These are phyloP conservation scores for Buathra laborator DNA, from an alignment of 2,888 invertebrate genomes.

Conservation along the genomic window DNA sequence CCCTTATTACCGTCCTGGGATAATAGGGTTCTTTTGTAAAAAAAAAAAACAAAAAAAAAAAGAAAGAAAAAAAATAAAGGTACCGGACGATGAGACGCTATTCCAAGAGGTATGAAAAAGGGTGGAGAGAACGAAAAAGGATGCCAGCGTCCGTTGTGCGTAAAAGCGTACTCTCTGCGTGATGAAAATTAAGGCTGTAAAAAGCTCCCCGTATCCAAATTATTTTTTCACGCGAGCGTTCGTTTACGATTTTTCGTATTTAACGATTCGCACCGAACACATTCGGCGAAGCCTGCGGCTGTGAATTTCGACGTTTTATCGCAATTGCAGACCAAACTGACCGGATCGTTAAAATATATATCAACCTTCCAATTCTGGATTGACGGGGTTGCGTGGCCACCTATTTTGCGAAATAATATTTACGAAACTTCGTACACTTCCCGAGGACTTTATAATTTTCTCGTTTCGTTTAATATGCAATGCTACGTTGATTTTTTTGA, in stretches of 20 bases:
- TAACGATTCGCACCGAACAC: constrained; percentile 42
- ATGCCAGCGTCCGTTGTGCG: not conserved
- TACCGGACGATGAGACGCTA: constrained; percentile 4
- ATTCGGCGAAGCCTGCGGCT: constrained; percentile 1
- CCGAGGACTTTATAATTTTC: constrained; percentile 27
- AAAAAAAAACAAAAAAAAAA: not conserved
- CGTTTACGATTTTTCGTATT: constrained; percentile 36
- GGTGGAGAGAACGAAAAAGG: not conserved
- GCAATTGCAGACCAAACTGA: not conserved
- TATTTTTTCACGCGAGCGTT: not conserved
- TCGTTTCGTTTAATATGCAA: constrained; percentile 60
- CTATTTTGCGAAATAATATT: not conserved
- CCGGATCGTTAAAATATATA: not conserved
- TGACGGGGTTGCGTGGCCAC: not conserved
- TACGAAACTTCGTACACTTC: not conserved
- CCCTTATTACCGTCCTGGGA: not conserved
- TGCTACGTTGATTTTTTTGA: constrained; percentile 38
- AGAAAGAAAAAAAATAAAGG: not conserved
- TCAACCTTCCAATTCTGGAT: not conserved
- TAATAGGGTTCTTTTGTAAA: not conserved
- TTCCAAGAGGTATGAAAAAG: constrained; percentile 1
- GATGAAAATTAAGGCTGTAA: constrained; percentile 44
- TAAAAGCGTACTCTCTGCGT: constrained; percentile 1
- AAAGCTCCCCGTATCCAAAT: not conserved
- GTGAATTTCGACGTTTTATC: constrained; percentile 1